A percentile compares a stretch with the other conserved stretches of the same genome.
These are phyloP conservation scores for Conus ventricosus DNA, from an alignment of 1,140 invertebrate genomes.

Conservation along the genomic window DNA sequence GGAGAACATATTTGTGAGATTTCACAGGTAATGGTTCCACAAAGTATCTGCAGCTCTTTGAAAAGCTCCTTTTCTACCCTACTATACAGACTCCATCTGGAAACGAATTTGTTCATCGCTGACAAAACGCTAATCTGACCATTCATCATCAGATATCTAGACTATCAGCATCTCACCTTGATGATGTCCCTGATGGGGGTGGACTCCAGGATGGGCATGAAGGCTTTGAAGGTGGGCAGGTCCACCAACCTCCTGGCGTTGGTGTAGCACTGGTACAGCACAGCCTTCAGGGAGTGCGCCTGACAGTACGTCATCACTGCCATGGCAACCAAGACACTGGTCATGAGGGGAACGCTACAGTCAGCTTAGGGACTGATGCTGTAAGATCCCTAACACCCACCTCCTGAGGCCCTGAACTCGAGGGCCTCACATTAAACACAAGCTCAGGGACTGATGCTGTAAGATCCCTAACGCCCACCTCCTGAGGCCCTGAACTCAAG, in stretches of 20 bases:
- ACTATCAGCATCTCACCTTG: constrained; percentile 46
- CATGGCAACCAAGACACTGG: neutral
- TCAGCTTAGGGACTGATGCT: too few relatives aligned
- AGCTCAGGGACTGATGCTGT: too few relatives aligned
- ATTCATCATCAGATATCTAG: neutral
- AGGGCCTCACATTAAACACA: too few relatives aligned
- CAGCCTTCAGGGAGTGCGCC: constrained; percentile 57
- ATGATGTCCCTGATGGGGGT: constrained; percentile 64
- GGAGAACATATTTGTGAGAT: too few relatives aligned
- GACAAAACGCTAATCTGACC: neutral
- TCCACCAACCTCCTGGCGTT: constrained; percentile 54
- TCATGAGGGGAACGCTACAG: too few relatives aligned
- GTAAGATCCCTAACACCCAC: too few relatives aligned
- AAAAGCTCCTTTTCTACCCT: neutral
- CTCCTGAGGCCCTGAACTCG: too few relatives aligned
- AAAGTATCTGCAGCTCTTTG: neutral
- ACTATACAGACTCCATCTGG: neutral
- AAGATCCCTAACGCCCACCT: too few relatives aligned
- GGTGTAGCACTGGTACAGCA: constrained; percentile 69
- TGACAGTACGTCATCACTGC: constrained; percentile 69
- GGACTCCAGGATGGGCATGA: constrained; percentile 56
- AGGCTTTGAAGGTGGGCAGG: constrained; percentile 61
- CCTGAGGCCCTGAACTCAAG: too few relatives aligned
- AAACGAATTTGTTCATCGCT: neutral
- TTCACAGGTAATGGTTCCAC: too few relatives aligned